Evolutionary conservation across 2,797 vertebrate species (phyloP).

Genomic region (Melanotaenia parkinsoni): DNA sequence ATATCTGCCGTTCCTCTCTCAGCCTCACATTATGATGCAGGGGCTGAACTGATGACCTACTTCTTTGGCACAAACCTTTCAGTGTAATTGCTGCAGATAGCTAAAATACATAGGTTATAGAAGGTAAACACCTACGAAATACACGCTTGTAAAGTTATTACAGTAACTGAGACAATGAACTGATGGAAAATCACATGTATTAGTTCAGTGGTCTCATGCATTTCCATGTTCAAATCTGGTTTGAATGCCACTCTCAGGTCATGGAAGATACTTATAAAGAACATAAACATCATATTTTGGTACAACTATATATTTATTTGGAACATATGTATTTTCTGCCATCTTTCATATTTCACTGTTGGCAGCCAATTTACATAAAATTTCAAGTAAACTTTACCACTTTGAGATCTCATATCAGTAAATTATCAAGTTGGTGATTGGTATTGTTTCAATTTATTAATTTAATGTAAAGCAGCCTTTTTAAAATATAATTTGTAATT

Average conservation of each 20-base stretch:
- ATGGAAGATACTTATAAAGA: not conserved
- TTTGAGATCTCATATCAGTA: conserved; percentile 1
- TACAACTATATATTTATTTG: not conserved
- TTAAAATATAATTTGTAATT: not conserved
- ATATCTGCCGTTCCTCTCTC: not conserved
- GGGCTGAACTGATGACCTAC: conserved; percentile 65
- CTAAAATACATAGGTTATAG: conserved; percentile 43
- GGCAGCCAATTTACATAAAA: not conserved
- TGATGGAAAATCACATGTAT: conserved; percentile 5
- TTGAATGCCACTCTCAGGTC: not conserved
- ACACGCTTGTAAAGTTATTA: conserved; percentile 12
- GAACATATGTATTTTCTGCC: conserved; percentile 10
- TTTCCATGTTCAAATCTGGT: not conserved
- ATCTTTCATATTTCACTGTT: conserved; percentile 1
- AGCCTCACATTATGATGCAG: conserved; percentile 30
- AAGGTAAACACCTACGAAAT: conserved; percentile 32
- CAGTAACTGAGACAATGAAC: not conserved
- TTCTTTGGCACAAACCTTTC: conserved; percentile 66
- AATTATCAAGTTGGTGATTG: conserved; percentile 1
- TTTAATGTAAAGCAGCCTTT: not conserved
- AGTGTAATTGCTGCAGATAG: conserved; percentile 60
- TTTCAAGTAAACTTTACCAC: not conserved
- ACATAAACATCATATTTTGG: not conserved
- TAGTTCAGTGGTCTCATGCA: not conserved
- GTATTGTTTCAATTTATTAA: not conserved